Evolutionary conservation across 2,888 invertebrate species (phyloP).

Genomic region (Yponomeuta plumbellus): DNA sequence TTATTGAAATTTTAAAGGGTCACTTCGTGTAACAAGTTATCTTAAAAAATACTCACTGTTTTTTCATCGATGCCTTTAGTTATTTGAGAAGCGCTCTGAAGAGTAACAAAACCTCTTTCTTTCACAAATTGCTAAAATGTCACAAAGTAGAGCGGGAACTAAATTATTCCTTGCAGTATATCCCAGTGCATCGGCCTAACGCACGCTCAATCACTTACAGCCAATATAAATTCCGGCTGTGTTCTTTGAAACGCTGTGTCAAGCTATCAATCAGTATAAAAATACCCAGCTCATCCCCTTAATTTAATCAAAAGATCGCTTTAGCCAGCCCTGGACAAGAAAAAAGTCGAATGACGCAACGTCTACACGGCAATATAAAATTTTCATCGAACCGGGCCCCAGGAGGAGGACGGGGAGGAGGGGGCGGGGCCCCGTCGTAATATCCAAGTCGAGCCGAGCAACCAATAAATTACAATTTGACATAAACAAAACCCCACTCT

Average conservation of each 20-base stretch:
- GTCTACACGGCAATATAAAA: slow-evolving; percentile 66
- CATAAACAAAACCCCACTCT: slow-evolving; percentile 68
- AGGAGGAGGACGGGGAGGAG: slow-evolving; percentile 31
- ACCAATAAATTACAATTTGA: slow-evolving; percentile 74
- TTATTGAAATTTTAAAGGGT: no score
- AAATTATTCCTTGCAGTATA: no score
- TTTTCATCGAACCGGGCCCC: slow-evolving; percentile 54
- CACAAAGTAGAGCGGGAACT: no score
- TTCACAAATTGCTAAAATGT: no score
- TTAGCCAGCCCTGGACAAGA: slow-evolving; percentile 65
- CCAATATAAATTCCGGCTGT: slow-evolving; percentile 68
- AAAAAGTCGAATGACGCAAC: slow-evolving; percentile 69
- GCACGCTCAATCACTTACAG: slow-evolving; percentile 67
- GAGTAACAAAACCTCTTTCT: no score
- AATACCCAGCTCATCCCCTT: slow-evolving; percentile 72
- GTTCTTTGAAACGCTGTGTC: slow-evolving; percentile 69
- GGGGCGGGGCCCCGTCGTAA: slow-evolving; percentile 54
- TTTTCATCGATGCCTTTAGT: no score
- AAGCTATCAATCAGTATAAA: slow-evolving; percentile 74
- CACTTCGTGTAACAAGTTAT: no score
- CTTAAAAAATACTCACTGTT: no score
- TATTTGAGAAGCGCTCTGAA: no score
- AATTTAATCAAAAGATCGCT: slow-evolving; percentile 76
- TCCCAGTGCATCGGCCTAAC: slow-evolving; percentile 37
- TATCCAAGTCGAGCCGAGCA: slow-evolving; percentile 67